Evolutionary conservation across 2,113 vertebrate genomes (phyloP), one percentile per base, ranked within the genome.

Genomic region (Regulus satrapa): DNA sequence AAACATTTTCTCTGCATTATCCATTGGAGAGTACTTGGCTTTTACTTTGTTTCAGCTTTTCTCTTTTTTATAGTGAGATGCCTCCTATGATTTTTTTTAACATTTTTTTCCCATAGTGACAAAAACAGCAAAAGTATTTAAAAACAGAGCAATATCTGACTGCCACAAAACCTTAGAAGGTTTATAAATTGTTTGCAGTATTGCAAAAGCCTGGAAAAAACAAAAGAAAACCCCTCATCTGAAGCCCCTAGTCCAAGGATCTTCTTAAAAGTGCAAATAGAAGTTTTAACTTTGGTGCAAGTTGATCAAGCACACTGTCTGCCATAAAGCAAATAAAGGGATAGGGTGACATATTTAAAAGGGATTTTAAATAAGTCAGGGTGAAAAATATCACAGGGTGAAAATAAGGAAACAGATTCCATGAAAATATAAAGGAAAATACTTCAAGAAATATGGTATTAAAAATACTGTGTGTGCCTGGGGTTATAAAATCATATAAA

Each of bases 211-310:
- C 31, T 41, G 32, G 18, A 1, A 7, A 48, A 64, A n/a, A n/a
- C n/a, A n/a, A n/a, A n/a, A n/a, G n/a, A n/a, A 76, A 10, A 1
- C 0, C 0, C 6, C 6, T 74, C 36, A 46, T 48, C n/a, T 64
- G 31, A 51, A 85, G 7, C 3, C 19, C 28, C 9, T 14, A 29
- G 9, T 46, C 43, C 15, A 32, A 58, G 24, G 21, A 9, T 4
- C 14, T 72, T 56, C 54, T 69, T 41, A 1, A 7, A 62, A 74
- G 21, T 14, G 26, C 41, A 66, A 73, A 62, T 12, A 92, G 24
- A 52, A 29, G 4, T 18, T 5, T 34, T 66, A 45, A 43, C 4
- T 63, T 89, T 10, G 12, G 10, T 64, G 38, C 15, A 68, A 79
- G 13, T 40, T 91, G 72, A 52, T 38, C 3, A 1, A 77, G 11